A percentile compares a stretch with the other conserved stretches of the same genome.
phyloP scores from a whole-genome alignment of 2,888 invertebrate genomes.

The Zaprionus obscuricornis region DNA sequence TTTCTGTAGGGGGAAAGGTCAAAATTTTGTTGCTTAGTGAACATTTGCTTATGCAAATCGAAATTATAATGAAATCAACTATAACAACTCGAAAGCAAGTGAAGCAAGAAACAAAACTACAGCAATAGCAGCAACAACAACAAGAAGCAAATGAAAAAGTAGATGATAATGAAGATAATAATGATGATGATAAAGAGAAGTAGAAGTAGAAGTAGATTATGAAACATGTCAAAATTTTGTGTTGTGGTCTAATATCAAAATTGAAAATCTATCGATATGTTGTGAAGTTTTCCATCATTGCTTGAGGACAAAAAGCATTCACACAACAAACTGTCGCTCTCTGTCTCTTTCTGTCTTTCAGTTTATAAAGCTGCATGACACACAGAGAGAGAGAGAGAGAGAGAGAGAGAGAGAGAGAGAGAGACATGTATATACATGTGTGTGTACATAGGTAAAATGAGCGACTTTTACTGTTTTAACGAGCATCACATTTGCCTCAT shows the following conservation, averaged over 20 bases:
- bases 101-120: too few relatives aligned
- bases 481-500: conserved; percentile 46
- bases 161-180: conserved; percentile 12
- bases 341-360: too few relatives aligned
- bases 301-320: too few relatives aligned
- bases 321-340: too few relatives aligned
- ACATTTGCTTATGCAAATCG: conserved; percentile 78
- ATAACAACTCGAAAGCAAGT: conserved; percentile 57
- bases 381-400: too few relatives aligned
- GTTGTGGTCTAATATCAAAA: conserved; percentile 12
- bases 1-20: conserved; percentile 22
- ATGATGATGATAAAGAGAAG: neutral
- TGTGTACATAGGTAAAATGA: too few relatives aligned
- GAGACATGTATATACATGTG: too few relatives aligned
- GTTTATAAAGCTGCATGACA: too few relatives aligned
- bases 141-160: too few relatives aligned
- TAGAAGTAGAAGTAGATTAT: conserved; percentile 4
- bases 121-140: too few relatives aligned
- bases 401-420: too few relatives aligned
- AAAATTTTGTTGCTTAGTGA: conserved; percentile 69
- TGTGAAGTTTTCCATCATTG: too few relatives aligned
- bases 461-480: conserved; percentile 51
- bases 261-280: conserved; percentile 35
- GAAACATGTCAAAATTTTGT: conserved; percentile 10
- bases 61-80: conserved; percentile 78